Conservation (phyloP, 2,888 invertebrate genomes). For the Cinara cedri region DNA sequence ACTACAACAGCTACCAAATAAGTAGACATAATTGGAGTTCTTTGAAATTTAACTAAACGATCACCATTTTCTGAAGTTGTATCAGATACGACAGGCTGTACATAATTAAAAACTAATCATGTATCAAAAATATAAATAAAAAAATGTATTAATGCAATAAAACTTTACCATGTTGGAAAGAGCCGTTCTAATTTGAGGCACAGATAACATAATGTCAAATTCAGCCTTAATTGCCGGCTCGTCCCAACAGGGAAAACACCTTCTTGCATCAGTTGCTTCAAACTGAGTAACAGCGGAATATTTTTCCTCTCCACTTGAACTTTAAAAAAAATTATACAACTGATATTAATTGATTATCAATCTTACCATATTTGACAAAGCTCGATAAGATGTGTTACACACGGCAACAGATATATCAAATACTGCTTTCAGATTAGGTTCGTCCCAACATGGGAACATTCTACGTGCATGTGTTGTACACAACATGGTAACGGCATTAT, state of each 20-base stretch:
- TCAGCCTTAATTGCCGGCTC: constrained; percentile 95
- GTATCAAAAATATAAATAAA: background rate
- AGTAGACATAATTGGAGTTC: constrained; percentile 92
- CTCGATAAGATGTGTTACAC: constrained; percentile 69
- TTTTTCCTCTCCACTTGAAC: constrained; percentile 73
- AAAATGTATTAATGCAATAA: constrained; percentile 45
- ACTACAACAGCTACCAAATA: constrained; percentile 93
- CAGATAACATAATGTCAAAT: constrained; percentile 85
- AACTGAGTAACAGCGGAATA: constrained; percentile 92
- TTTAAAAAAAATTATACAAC: constrained; percentile 27
- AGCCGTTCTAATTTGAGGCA: constrained; percentile 76
- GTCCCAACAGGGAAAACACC: constrained; percentile 98
- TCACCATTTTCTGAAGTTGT: constrained; percentile 62
- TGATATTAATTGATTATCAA: constrained; percentile 26
- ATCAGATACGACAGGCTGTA: constrained; percentile 63
- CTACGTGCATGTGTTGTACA: constrained; percentile 87
- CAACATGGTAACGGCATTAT: constrained; percentile 90
- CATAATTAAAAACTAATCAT: constrained; percentile 53
- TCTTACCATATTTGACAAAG: constrained; percentile 49
- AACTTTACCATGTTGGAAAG: constrained; percentile 86
- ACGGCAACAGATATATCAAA: constrained; percentile 73
- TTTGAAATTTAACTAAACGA: constrained; percentile 74
- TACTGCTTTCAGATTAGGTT: constrained; percentile 94
- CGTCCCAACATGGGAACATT: constrained; percentile 98
- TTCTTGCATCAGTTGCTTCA: constrained; percentile 86